Evolutionary conservation across 2,797 vertebrate genomes (phyloP).

Genomic region (Ispidina lecontei): DNA sequence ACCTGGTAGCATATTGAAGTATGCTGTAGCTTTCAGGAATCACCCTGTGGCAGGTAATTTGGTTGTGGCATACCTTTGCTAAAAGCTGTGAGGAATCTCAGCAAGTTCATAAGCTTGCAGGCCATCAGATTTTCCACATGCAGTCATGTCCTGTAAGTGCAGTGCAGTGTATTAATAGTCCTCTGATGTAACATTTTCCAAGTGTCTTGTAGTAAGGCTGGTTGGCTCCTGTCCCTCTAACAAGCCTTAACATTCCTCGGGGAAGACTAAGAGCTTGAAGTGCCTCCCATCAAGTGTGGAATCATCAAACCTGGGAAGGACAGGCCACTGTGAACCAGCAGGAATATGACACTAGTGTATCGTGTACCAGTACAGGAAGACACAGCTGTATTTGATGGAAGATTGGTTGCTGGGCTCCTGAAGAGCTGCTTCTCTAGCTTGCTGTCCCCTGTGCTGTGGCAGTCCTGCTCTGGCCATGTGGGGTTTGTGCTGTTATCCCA

Average conservation of each 20-base stretch:
- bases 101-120: conserved; percentile 11
- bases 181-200: conserved; percentile 55
- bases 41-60: background rate
- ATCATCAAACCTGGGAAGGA: conserved; percentile 42
- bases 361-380: background rate
- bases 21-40: background rate
- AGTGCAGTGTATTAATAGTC: conserved; percentile 49
- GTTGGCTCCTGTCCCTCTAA: conserved; percentile 45
- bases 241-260: background rate
- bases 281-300: conserved; percentile 14
- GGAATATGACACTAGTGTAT: background rate
- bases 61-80: background rate
- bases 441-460: background rate
- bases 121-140: conserved; percentile 28
- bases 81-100: background rate
- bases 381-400: background rate
- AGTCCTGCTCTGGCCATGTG: background rate
- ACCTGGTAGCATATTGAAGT: background rate
- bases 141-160: conserved; percentile 16
- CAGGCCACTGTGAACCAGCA: background rate
- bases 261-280: conserved; percentile 21
- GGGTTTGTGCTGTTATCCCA: background rate
- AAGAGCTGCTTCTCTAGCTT: background rate
- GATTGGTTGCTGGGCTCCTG: background rate
- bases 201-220: conserved; percentile 34